These are phyloP conservation scores for Platyscapa corneri DNA, from an alignment of 1,140 invertebrate genomes.

Conservation along the genomic window DNA sequence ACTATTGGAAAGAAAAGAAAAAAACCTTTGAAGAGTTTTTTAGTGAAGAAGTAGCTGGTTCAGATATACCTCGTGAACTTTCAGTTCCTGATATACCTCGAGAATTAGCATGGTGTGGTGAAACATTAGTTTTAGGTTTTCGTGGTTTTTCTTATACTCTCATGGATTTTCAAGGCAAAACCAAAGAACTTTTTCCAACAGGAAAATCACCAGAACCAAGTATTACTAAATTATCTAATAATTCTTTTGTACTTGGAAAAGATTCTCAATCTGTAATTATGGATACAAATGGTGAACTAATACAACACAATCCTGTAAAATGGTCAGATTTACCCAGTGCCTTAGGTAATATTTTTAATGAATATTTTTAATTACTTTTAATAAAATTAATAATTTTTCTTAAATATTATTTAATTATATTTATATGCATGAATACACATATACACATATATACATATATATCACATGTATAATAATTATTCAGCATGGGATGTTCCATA, in stretches of 20 bases:
- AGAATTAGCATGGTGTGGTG: conserved; percentile 85
- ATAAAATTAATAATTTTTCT: conserved; percentile 4
- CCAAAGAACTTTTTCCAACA: conserved; percentile 89
- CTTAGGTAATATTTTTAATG: conserved; percentile 75
- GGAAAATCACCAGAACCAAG: conserved; percentile 90
- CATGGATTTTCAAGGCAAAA: conserved; percentile 75
- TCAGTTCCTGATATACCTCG: conserved; percentile 88
- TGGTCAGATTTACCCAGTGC: conserved; percentile 88
- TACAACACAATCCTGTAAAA: conserved; percentile 82
- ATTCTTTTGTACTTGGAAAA: conserved; percentile 84
- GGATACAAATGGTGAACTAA: conserved; percentile 82
- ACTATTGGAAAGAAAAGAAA: conserved; percentile 87
- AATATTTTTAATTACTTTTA: conserved; percentile 10
- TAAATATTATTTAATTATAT: background rate
- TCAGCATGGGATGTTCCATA: conserved; percentile 94
- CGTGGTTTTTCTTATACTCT: conserved; percentile 72
- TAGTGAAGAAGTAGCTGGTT: conserved; percentile 81
- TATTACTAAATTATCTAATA: conserved; percentile 83
- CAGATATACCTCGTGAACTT: conserved; percentile 70
- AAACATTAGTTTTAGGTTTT: conserved; percentile 69
- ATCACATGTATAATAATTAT: conserved; percentile 52
- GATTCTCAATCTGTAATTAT: conserved; percentile 91
- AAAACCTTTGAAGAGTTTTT: conserved; percentile 85
- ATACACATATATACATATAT: conserved; percentile 13
- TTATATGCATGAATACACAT: too few species aligned